Evolutionary conservation across 2,797 vertebrate species (phyloP).

Genomic region (Paramormyrops hopkinsi): DNA sequence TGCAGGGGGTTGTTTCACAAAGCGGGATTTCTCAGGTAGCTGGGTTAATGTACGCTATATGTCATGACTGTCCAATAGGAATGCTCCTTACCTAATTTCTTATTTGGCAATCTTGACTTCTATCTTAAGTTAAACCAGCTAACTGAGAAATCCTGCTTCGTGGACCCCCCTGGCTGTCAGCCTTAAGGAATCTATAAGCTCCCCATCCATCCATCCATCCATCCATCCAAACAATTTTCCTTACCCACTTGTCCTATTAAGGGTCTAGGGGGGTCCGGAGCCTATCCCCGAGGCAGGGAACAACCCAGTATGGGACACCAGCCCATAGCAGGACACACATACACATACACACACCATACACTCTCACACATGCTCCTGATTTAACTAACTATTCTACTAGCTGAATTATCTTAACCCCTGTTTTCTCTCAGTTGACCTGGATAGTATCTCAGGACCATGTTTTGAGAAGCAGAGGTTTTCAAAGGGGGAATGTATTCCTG

Average conservation of each 20-base stretch:
- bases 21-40: neutral
- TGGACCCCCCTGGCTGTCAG: neutral
- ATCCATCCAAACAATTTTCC: neutral
- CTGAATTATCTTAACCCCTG: neutral
- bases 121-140: neutral
- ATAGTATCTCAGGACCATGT: neutral
- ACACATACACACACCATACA: neutral
- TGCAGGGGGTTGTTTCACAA: neutral
- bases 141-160: neutral
- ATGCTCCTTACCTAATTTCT: neutral
- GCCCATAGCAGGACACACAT: neutral
- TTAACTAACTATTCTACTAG: neutral
- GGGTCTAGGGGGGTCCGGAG: neutral
- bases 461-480: neutral
- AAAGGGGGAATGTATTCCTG: neutral
- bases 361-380: neutral
- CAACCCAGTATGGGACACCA: neutral
- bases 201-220: neutral
- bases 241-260: neutral
- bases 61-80: neutral
- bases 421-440: neutral
- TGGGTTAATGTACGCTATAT: neutral
- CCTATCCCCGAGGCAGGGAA: neutral
- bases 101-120: neutral
- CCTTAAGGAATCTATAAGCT: neutral